A percentile compares a stretch with the other conserved stretches of the same genome.
Evolutionary conservation across 2,797 vertebrate species (phyloP).

Genomic region (Artibeus jamaicensis): DNA sequence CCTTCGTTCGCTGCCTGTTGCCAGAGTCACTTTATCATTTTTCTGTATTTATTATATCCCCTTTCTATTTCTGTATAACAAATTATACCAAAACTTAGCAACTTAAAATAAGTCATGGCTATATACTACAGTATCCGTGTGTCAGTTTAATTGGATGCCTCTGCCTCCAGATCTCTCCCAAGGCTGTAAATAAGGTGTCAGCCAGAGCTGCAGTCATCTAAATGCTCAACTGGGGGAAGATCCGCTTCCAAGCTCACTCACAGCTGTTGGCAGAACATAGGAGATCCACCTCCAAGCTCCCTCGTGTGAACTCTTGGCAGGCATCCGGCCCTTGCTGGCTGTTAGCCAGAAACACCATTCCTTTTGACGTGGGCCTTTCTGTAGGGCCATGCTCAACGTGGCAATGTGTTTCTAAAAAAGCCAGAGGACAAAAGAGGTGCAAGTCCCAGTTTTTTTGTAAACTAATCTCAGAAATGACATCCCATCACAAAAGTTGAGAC

Average conservation of each 20-base stretch:
- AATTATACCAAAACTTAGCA: conserved; percentile 21
- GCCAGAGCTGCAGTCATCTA: conserved; percentile 36
- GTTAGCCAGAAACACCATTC: neutral
- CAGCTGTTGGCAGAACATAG: conserved; percentile 31
- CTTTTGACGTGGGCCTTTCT: neutral
- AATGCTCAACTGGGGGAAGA: neutral
- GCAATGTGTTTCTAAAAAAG: neutral
- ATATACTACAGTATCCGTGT: neutral
- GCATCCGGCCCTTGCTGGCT: neutral
- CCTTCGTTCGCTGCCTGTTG: neutral
- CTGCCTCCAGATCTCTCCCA: neutral
- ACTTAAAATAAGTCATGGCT: conserved; percentile 7
- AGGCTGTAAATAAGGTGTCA: conserved; percentile 1
- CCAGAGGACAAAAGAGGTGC: neutral
- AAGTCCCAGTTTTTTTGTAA: neutral
- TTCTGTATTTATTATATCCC: neutral
- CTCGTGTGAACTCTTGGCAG: conserved; percentile 35
- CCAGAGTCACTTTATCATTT: neutral
- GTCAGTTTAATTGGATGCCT: conserved; percentile 31
- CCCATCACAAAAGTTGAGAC: neutral
- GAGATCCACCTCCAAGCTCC: neutral
- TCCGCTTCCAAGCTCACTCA: neutral
- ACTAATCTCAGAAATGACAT: neutral
- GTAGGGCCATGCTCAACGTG: neutral
- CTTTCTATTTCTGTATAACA: neutral